phyloP scores from a whole-genome alignment of 2,113 vertebrate genomes.

The Isurus oxyrinchus region DNA sequence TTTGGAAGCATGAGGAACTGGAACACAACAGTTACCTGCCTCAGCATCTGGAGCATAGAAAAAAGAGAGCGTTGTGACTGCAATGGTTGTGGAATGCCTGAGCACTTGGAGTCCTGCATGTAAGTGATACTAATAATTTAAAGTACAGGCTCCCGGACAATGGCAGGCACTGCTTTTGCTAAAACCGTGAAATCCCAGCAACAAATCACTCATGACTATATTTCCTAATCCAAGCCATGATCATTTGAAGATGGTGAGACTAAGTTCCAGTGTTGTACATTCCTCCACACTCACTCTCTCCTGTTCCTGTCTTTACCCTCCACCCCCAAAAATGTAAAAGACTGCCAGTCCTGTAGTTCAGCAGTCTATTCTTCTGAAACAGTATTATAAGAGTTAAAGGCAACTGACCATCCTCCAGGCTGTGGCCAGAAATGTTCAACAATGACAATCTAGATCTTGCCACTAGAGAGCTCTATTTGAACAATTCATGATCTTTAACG shows the following conservation, averaged over 20 bases:
- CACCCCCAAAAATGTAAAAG: background rate
- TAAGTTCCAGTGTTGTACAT: background rate
- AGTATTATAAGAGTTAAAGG: background rate
- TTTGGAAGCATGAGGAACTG: background rate
- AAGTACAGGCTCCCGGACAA: background rate
- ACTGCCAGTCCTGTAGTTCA: background rate
- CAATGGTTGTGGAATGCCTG: background rate
- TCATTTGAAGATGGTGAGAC: background rate
- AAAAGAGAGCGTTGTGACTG: background rate
- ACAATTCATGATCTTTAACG: background rate
- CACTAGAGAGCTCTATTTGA: conserved; percentile 17
- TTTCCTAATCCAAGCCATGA: background rate
- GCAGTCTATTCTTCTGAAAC: background rate
- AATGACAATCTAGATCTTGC: background rate
- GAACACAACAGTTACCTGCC: background rate
- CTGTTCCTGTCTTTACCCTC: background rate
- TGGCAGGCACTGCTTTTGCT: background rate
- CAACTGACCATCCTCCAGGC: background rate
- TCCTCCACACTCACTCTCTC: background rate
- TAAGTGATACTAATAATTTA: background rate
- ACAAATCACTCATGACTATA: background rate
- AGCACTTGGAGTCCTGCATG: background rate
- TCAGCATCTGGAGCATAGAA: background rate
- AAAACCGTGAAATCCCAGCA: background rate
- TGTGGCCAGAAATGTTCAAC: background rate